Evolutionary conservation across 2,888 invertebrate genomes (phyloP), one percentile per base, ranked within the genome.

Genomic region (Cheiracanthium punctorium): DNA sequence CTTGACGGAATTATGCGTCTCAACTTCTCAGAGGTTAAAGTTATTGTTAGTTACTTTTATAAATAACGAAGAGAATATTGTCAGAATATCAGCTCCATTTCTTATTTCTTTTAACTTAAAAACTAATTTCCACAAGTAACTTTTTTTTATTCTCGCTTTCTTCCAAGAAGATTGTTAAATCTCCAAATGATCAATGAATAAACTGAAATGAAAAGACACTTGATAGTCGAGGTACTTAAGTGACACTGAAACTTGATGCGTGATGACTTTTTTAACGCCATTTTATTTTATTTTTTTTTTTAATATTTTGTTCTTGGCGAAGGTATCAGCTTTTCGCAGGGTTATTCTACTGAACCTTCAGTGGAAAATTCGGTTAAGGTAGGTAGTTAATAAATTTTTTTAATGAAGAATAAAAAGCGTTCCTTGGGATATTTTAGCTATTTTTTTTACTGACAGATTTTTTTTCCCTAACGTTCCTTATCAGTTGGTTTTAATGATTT

Each of bases 181-280:
- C 24, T 58, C 5, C 17, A 58, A 30, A 81, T 70, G 74, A 81
- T 74, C 81, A 81, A 75, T 67, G 69, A 17, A 58, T 24, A 58
- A 81, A 69, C 74, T 81, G 58, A 70, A 81, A 33, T 30, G 69
- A 74, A 69, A 29, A 58, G 81, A 70, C 74, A 81, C 69, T 70
- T 70, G 81, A 81, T 81, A 67, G 81, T 48, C 58, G 73, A 58
- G 70, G 29, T 52, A 32, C 14, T 30, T 52, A 69, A 81, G 74
- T 58, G 81, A 75, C 69, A 37, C 5, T 70, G 81, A 74, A 81
- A 81, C 58, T 52, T 48, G 75, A 81, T 28, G 28, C 75, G 14
- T 28, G 32, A 24, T 32, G 41, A n/a, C 12, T 43, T 69, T 77
- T 48, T 43, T 37, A 58, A 24, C 58, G 58, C 58, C 2, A 20